Evolutionary conservation across 2,113 vertebrate species (phyloP), one percentile per base, ranked within the genome.

Genomic region (Epinephelus moara): DNA sequence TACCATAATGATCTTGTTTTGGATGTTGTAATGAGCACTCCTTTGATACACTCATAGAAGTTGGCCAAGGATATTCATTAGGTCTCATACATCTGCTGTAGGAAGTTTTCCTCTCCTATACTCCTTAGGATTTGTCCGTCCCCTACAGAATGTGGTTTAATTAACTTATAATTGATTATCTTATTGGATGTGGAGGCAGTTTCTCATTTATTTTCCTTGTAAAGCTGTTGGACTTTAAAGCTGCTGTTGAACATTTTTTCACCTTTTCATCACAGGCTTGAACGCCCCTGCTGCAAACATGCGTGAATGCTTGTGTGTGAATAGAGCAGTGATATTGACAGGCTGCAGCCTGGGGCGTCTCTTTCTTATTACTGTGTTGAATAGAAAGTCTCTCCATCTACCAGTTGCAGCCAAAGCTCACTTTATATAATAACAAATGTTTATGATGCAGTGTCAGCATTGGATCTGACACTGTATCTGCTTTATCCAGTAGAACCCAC

Each of bases 361-460:
- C 75, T 88, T 88, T 90, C 53, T 83, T 86, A 90, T 90, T 91
- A 87, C 81, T 67, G 50, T 83, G 81, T 68, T 52, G 71, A 88
- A 86, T 76, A 83, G 79, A 88, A 80, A 78, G 47, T 52, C 60
- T 84, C 47, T 83, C 21, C 67, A 81, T 81, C 61, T 10, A 78
- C 19, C 64, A 45, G 70, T 47, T 15, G 9, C 85, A 40, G 53
- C 75, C 47, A 17, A 53, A 57, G 53, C 52, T 84, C 73, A 73
- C 56, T 80, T 84, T 76, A 70, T 89, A 52, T 67, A 63, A 78
- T 55, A 73, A 70, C 60, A 62, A 56, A 74, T 87, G 82, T 88
- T 88, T 87, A 76, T 49, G 18, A 68, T 23, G 73, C 3, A n/a
- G 23, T 73, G 78, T 81, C 12, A 45, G 45, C 40, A 18, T 67